Conservation (phyloP, 2,797 vertebrate genomes). For the Lemur catta region DNA sequence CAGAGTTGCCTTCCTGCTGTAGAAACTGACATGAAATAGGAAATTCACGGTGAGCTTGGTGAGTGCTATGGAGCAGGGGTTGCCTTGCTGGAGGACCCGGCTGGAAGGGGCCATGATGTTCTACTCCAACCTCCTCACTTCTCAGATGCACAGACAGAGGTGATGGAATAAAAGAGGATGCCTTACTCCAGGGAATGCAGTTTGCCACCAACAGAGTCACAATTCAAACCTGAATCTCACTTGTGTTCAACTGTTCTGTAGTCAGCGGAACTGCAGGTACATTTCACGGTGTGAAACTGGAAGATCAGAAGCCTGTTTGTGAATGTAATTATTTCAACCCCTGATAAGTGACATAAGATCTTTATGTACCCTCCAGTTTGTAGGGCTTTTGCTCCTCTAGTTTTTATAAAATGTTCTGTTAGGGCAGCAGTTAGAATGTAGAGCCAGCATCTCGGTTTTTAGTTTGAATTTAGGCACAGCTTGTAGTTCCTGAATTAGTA, state of each 20-base stretch:
- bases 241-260: not conserved
- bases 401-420: not conserved
- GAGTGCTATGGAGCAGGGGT: not conserved
- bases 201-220: not conserved
- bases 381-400: not conserved
- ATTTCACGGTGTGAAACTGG: not conserved
- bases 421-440: not conserved
- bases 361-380: not conserved
- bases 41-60: not conserved
- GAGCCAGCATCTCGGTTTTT: not conserved
- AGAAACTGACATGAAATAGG: not conserved
- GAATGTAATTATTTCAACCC: not conserved
- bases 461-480: not conserved
- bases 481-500: not conserved
- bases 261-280: not conserved
- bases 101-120: not conserved
- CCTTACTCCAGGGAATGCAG: not conserved
- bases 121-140: not conserved
- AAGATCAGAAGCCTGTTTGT: not conserved
- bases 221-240: not conserved
- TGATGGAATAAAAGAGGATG: not conserved
- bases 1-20: not conserved
- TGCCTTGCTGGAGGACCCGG: not conserved
- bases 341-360: not conserved
- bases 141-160: not conserved